Evolutionary conservation across 2,113 vertebrate genomes (phyloP).

Genomic region (Albula goreensis): DNA sequence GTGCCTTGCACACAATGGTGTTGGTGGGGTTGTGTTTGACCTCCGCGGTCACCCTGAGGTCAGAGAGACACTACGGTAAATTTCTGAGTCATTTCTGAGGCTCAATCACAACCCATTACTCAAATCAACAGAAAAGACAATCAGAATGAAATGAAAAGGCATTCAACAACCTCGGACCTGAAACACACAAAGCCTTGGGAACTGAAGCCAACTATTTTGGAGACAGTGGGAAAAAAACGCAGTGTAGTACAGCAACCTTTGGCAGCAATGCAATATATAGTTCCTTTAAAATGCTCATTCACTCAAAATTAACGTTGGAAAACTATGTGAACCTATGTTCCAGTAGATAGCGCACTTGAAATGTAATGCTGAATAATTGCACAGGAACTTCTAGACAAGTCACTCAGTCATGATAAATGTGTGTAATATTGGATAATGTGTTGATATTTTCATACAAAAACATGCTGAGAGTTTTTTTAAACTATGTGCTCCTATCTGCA

Average conservation of each 20-base stretch:
- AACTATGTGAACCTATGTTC: too few relatives aligned
- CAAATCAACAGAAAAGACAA: not conserved
- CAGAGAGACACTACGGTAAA: not conserved
- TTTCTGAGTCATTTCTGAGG: not conserved
- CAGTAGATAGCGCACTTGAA: too few relatives aligned
- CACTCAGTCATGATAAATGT: too few relatives aligned
- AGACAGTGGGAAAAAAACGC: not conserved
- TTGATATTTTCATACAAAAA: too few relatives aligned
- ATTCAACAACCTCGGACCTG: not conserved
- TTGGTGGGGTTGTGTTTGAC: slow-evolving; percentile 85
- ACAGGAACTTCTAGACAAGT: too few relatives aligned
- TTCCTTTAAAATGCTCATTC: too few relatives aligned
- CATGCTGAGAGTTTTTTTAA: too few relatives aligned
- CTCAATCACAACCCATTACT: not conserved
- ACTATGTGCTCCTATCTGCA: too few relatives aligned
- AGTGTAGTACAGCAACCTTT: not conserved
- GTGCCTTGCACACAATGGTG: slow-evolving; percentile 84
- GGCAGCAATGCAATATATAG: not conserved
- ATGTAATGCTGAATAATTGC: too few relatives aligned
- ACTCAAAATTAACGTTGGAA: too few relatives aligned
- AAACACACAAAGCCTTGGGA: not conserved
- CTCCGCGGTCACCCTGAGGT: slow-evolving; percentile 82
- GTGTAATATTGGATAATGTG: too few relatives aligned
- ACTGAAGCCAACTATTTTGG: too few relatives aligned
- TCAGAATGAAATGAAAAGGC: not conserved